Evolutionary conservation across 2,888 invertebrate species (phyloP).

Genomic region (Acleris emargana): DNA sequence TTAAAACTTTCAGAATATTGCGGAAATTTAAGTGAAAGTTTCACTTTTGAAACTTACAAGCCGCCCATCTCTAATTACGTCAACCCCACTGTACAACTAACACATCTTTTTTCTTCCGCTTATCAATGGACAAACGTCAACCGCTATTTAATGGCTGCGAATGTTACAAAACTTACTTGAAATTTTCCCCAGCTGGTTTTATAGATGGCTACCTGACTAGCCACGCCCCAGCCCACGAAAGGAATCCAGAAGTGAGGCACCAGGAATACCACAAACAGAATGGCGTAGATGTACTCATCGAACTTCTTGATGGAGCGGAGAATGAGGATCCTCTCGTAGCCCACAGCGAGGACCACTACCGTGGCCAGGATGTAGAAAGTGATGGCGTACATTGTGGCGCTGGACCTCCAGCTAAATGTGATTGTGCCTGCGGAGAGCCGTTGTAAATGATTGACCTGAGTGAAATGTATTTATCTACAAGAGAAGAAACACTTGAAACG

Average conservation of each 20-base stretch:
- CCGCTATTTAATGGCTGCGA: too few species aligned
- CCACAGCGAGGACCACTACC: conserved; percentile 83
- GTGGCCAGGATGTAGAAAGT: conserved; percentile 85
- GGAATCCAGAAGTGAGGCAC: conserved; percentile 89
- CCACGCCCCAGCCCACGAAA: conserved; percentile 88
- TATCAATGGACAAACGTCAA: too few species aligned
- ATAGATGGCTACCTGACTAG: conserved; percentile 86
- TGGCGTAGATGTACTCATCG: conserved; percentile 88
- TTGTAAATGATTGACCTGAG: background rate
- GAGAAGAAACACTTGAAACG: too few species aligned
- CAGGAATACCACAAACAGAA: conserved; percentile 86
- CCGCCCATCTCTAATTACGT: too few species aligned
- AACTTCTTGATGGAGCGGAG: conserved; percentile 85
- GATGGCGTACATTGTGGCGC: conserved; percentile 86
- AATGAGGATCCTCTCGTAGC: conserved; percentile 85
- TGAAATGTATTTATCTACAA: too few species aligned
- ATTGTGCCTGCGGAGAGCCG: conserved; percentile 69
- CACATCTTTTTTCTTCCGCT: too few species aligned
- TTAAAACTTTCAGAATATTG: too few species aligned
- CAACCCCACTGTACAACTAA: too few species aligned
- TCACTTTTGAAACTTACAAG: too few species aligned
- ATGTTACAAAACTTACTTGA: conserved; percentile 72
- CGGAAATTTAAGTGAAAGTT: too few species aligned
- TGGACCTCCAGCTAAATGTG: conserved; percentile 86
- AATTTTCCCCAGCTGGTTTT: conserved; percentile 88